Conservation (phyloP, 2,113 vertebrate genomes). For the Poeciliopsis retropinna region DNA sequence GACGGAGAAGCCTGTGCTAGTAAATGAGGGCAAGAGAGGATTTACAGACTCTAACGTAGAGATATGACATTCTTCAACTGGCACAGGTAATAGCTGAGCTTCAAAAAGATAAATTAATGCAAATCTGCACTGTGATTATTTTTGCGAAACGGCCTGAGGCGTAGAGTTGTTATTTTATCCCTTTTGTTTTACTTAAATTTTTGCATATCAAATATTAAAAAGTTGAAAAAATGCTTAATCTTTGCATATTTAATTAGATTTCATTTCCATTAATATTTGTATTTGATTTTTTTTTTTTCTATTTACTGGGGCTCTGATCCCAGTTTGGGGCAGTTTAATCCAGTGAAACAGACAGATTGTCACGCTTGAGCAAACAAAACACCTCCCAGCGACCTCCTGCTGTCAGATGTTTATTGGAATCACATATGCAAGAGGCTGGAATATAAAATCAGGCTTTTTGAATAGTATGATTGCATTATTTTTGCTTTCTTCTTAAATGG, state of each 20-base stretch:
- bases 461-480: no score
- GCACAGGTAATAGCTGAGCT: constrained; percentile 68
- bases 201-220: neutral
- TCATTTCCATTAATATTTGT: neutral
- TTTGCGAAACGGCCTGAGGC: neutral
- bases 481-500: no score
- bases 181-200: neutral
- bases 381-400: neutral
- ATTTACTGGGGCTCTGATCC: neutral
- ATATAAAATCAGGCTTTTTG: no score
- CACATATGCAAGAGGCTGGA: no score
- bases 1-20: constrained; percentile 86
- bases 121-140: constrained; percentile 22
- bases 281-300: neutral
- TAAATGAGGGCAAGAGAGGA: constrained; percentile 89
- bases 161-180: neutral
- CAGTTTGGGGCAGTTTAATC: neutral
- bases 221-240: neutral
- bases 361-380: neutral
- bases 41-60: constrained; percentile 87
- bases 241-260: neutral
- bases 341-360: neutral
- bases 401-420: no score
- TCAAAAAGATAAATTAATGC: constrained; percentile 52
- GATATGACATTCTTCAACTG: constrained; percentile 75